phyloP scores from a whole-genome alignment of 2,113 vertebrate genomes.

The Crotophaga sulcirostris region DNA sequence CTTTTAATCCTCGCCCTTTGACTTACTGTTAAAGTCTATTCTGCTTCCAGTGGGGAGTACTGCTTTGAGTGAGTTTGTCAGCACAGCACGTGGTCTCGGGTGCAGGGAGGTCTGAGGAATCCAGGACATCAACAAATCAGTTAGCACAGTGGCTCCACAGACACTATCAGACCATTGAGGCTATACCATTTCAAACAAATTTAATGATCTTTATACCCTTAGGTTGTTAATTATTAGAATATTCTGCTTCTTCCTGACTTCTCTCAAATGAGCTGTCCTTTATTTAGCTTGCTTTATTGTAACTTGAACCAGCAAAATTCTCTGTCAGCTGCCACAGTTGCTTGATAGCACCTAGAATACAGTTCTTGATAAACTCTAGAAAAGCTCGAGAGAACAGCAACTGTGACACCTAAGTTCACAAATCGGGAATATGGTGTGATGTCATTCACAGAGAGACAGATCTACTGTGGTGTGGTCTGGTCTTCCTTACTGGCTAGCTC shows the following conservation, averaged over 20 bases:
- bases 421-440: neutral
- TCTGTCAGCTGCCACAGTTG: neutral
- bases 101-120: neutral
- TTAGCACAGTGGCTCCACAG: neutral
- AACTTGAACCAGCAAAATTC: neutral
- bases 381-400: neutral
- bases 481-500: neutral
- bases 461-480: neutral
- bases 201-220: neutral
- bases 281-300: neutral
- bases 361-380: neutral
- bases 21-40: neutral
- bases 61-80: neutral
- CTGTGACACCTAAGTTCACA: neutral
- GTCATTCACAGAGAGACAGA: neutral
- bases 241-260: neutral
- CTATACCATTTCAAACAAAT: neutral
- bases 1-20: neutral
- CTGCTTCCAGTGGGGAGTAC: neutral
- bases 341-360: neutral
- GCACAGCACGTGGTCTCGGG: rapidly evolving
- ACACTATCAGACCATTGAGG: neutral
- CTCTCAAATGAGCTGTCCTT: neutral
- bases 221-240: neutral
- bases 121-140: neutral